phyloP scores from a whole-genome alignment of 2,888 invertebrate species.

The Scaptomyza flava region DNA sequence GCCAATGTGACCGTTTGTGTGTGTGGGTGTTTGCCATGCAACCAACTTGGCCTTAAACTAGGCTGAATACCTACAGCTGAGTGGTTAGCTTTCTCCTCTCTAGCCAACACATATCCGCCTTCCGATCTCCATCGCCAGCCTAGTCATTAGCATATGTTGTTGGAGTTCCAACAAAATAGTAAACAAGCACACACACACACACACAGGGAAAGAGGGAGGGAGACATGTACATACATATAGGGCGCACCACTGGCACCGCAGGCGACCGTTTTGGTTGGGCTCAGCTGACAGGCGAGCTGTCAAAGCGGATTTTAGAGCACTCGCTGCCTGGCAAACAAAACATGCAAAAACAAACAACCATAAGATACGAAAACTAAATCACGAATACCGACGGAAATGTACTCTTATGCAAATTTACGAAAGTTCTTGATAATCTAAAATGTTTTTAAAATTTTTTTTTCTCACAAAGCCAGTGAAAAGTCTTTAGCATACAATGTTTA shows the following conservation, averaged over 20 bases:
- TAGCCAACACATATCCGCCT: not conserved
- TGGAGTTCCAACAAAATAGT: constrained; percentile 65
- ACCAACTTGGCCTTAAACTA: constrained; percentile 45
- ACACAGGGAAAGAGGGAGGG: not conserved
- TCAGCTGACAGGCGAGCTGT: constrained; percentile 74
- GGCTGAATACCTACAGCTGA: constrained; percentile 57
- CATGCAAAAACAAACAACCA: constrained; percentile 42
- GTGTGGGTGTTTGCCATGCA: constrained; percentile 16
- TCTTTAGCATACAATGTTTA: not conserved
- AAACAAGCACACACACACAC: constrained; percentile 39
- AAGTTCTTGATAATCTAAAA: not conserved
- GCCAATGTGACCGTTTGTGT: constrained; percentile 40
- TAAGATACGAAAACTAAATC: not conserved
- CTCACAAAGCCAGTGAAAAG: not conserved
- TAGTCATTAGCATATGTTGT: constrained; percentile 75
- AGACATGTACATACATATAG: not conserved
- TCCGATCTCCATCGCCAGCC: constrained; percentile 8
- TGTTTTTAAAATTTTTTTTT: not conserved
- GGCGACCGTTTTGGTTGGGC: constrained; percentile 53
- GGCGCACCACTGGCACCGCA: constrained; percentile 33
- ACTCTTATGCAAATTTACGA: constrained; percentile 1
- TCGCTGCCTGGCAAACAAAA: constrained; percentile 71
- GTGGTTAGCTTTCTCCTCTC: constrained; percentile 37
- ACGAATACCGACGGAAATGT: not conserved
- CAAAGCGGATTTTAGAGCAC: constrained; percentile 77